A percentile compares a stretch with the other conserved stretches of the same genome.
Evolutionary conservation across 2,113 vertebrate species (phyloP).

Genomic region (Chaetops frenatus): DNA sequence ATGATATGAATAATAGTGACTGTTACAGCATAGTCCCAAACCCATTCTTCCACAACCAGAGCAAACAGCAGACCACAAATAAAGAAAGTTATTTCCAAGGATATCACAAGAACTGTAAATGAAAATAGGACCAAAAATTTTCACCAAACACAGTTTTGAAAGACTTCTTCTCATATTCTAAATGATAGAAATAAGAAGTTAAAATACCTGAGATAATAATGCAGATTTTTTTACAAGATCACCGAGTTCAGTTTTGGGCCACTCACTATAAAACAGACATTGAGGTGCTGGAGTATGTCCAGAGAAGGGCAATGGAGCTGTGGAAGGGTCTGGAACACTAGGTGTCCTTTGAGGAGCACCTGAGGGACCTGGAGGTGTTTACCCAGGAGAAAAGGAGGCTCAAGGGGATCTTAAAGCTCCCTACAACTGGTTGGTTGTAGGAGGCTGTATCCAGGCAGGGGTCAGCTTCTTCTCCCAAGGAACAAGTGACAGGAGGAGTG

Average conservation of each 20-base stretch:
- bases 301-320: too few relatives aligned
- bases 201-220: background rate
- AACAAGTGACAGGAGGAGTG: too few relatives aligned
- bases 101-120: constrained; percentile 66
- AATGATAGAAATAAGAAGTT: background rate
- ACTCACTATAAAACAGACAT: background rate
- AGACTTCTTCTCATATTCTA: background rate
- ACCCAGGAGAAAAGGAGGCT: too few relatives aligned
- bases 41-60: constrained; percentile 79
- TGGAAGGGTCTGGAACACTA: too few relatives aligned
- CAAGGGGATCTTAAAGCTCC: too few relatives aligned
- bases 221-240: background rate
- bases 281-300: background rate
- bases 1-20: constrained; percentile 78
- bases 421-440: too few relatives aligned
- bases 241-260: background rate
- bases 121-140: background rate
- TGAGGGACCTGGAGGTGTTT: too few relatives aligned
- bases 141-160: background rate
- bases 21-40: constrained; percentile 85
- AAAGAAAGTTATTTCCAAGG: constrained; percentile 81
- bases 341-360: too few relatives aligned
- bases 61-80: constrained; percentile 80
- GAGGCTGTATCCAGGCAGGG: too few relatives aligned
- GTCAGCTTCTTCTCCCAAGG: too few relatives aligned